These are phyloP conservation scores for Gadopsis bispinosus DNA, from an alignment of 2,797 vertebrate species.

Conservation along the genomic window DNA sequence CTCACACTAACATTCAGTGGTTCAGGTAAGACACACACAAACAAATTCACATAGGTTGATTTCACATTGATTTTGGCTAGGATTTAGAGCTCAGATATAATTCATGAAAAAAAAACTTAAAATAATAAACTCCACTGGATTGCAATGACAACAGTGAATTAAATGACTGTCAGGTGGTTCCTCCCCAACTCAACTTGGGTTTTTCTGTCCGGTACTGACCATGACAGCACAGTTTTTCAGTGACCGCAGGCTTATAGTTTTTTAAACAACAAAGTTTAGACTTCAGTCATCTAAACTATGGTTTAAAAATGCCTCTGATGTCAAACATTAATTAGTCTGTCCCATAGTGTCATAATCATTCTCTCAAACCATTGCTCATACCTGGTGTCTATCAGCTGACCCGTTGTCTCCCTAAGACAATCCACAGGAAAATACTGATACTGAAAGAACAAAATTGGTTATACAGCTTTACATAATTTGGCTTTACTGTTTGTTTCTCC, in stretches of 20 bases:
- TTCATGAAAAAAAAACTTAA: neutral
- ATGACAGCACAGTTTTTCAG: too few species aligned
- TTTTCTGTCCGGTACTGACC: too few species aligned
- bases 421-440: neutral
- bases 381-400: neutral
- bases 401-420: neutral
- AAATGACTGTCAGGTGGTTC: neutral
- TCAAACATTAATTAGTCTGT: neutral
- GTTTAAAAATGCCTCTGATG: neutral
- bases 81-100: neutral
- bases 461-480: neutral
- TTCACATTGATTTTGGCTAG: neutral
- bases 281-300: neutral
- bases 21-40: constrained; percentile 87
- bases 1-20: constrained; percentile 96
- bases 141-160: neutral
- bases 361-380: neutral
- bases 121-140: neutral
- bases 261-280: too few species aligned
- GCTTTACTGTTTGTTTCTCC: constrained; percentile 1
- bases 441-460: neutral
- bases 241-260: too few species aligned
- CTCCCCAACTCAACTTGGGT: too few species aligned
- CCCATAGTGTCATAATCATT: neutral
- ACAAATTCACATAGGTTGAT: neutral